Conservation (phyloP, 23 tunicate species). For the Pegea sp. region DNA sequence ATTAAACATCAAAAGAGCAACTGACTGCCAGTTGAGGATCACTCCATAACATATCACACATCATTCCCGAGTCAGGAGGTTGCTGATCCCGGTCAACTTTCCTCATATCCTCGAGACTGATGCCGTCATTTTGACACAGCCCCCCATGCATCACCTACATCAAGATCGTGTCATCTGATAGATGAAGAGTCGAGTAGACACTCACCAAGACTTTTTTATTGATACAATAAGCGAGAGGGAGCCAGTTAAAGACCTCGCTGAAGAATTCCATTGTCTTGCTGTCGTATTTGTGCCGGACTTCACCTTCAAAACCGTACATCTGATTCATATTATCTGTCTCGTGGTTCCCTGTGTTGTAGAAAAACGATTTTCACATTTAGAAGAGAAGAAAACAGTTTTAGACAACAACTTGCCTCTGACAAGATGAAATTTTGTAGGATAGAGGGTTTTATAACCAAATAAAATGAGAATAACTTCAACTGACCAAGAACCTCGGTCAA, state of each 20-base stretch:
- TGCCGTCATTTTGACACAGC: conserved; percentile 38
- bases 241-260: conserved; percentile 86
- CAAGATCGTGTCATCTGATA: neutral
- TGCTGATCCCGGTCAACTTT: conserved; percentile 66
- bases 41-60: conserved; percentile 98
- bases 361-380: neutral
- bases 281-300: conserved; percentile 80
- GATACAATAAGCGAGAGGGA: conserved; percentile 79
- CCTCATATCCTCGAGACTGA: conserved; percentile 73
- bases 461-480: conserved; percentile 86
- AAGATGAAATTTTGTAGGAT: conserved; percentile 65
- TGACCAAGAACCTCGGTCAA: conserved; percentile 96
- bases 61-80: conserved; percentile 71
- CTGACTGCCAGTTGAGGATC: conserved; percentile 71
- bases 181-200: neutral
- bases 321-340: conserved; percentile 99
- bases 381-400: conserved; percentile 1
- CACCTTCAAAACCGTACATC: conserved; percentile 98
- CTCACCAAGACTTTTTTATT: conserved; percentile 82
- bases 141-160: conserved; percentile 94
- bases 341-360: conserved; percentile 48
- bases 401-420: conserved; percentile 43
- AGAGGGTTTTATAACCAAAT: conserved; percentile 55
- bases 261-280: conserved; percentile 78
- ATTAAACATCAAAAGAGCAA: too few relatives aligned